Evolutionary conservation across 2,888 invertebrate genomes (phyloP), one percentile per base, ranked within the genome.

Genomic region (Schizotus pectinicornis): DNA sequence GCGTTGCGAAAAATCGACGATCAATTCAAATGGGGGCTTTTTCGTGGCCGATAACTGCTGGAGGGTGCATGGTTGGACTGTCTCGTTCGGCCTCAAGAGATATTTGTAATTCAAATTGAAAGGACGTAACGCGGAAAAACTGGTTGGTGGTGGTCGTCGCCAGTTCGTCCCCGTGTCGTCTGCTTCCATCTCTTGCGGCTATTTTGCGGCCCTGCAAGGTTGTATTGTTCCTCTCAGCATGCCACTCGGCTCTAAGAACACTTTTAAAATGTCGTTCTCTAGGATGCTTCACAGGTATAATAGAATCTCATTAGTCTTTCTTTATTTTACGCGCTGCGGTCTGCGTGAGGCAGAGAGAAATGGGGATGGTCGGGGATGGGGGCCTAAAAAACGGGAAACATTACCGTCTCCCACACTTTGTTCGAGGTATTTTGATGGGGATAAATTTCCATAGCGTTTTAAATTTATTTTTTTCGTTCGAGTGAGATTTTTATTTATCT

Each of bases 101-200:
- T 36, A 63, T 63, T 60, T 60, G 63, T 58, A 60, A 63, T 63
- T 63, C 60, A 63, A 63, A 63, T 63, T 60, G 39, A 54, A 43
- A 35, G 49, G 47, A 50, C 45, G 22, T 22, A 43, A 47, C 55
- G 59, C 38, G 60, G 60, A 62, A 62, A 62, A 62, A 62, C 57
- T 62, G 62, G 62, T 59, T 49, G 55, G 55, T 48, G 55, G 39
- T 48, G 47, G 49, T 43, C 49, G 49, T 56, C 49, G 55, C 49
- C 55, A 47, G 41, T 43, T 39, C 41, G 38, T 47, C 53, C 54
- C 47, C 46, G 22, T 46, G 46, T 13, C 54, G 54, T 54, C 54
- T 54, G 47, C 45, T 46, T 37, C 48, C 43, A 49, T 56, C 55
- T 49, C 48, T 49, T 49, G 42, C 12, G 43, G 55, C 41, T 47